Evolutionary conservation across 2,888 invertebrate species (phyloP).

Genomic region (Torymus texanus): DNA sequence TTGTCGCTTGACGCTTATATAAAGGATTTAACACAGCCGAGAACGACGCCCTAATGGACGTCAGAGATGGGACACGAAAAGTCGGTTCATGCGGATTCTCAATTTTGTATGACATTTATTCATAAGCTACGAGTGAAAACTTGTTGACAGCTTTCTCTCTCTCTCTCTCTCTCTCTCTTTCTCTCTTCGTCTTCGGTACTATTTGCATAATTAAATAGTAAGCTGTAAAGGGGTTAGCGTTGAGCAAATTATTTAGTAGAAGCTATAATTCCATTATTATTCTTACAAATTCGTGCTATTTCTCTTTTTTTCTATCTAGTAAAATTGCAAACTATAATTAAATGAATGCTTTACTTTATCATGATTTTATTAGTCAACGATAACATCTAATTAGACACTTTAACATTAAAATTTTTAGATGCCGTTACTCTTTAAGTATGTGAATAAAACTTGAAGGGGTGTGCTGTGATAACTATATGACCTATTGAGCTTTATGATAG

Average conservation of each 20-base stretch:
- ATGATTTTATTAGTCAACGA: not conserved
- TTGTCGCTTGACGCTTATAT: slow-evolving; percentile 10
- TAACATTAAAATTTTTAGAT: not conserved
- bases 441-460: not conserved
- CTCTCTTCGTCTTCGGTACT: too few relatives aligned
- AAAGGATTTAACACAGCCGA: slow-evolving; percentile 24
- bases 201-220: too few relatives aligned
- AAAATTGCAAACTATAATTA: too few relatives aligned
- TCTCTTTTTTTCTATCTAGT: too few relatives aligned
- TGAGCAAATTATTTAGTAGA: too few relatives aligned
- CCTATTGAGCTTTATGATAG: not conserved
- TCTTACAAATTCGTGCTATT: too few relatives aligned
- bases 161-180: too few relatives aligned
- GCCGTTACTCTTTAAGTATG: not conserved
- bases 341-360: too few relatives aligned
- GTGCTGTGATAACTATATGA: not conserved
- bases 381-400: not conserved
- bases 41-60: slow-evolving; percentile 16
- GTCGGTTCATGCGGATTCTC: not conserved
- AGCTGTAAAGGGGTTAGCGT: too few relatives aligned
- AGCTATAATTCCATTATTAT: too few relatives aligned
- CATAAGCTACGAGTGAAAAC: too few relatives aligned
- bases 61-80: not conserved
- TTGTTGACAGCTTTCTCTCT: too few relatives aligned
- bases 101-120: slow-evolving; percentile 5